A percentile compares a stretch with the other conserved stretches of the same genome.
Evolutionary conservation across 2,797 vertebrate genomes (phyloP).

Genomic region (Mormyrops attenuatus): DNA sequence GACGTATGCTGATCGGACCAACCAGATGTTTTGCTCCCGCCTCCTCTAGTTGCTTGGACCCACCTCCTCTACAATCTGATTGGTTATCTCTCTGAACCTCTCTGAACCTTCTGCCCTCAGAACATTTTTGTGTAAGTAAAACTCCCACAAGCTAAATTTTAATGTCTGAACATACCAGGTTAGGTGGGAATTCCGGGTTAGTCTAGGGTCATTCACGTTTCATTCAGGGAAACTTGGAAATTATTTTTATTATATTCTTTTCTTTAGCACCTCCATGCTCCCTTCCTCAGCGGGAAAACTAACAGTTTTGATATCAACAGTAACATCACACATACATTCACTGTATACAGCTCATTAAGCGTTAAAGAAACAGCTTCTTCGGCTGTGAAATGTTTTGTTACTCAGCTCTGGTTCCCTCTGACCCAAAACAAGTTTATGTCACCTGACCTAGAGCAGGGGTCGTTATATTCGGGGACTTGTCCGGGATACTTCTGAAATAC

Average conservation of each 20-base stretch:
- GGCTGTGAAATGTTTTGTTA: neutral
- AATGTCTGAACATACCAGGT: neutral
- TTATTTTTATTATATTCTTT: neutral
- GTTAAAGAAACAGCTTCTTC: neutral
- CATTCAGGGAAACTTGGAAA: neutral
- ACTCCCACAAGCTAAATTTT: neutral
- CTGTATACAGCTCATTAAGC: neutral
- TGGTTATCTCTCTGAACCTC: neutral
- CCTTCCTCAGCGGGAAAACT: neutral
- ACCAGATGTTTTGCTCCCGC: neutral
- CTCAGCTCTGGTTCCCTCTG: neutral
- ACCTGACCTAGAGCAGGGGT: neutral
- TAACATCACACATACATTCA: neutral
- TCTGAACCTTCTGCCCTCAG: neutral
- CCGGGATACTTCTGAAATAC: neutral
- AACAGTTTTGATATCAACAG: neutral
- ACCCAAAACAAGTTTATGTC: neutral
- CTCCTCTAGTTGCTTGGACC: neutral
- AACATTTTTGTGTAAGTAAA: neutral
- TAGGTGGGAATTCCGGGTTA: neutral
- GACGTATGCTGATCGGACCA: neutral
- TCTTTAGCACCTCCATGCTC: neutral
- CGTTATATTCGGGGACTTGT: neutral
- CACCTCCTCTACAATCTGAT: neutral
- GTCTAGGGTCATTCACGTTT: neutral